phyloP scores from a whole-genome alignment of 2,113 vertebrate species.

The Mastomys natalensis region DNA sequence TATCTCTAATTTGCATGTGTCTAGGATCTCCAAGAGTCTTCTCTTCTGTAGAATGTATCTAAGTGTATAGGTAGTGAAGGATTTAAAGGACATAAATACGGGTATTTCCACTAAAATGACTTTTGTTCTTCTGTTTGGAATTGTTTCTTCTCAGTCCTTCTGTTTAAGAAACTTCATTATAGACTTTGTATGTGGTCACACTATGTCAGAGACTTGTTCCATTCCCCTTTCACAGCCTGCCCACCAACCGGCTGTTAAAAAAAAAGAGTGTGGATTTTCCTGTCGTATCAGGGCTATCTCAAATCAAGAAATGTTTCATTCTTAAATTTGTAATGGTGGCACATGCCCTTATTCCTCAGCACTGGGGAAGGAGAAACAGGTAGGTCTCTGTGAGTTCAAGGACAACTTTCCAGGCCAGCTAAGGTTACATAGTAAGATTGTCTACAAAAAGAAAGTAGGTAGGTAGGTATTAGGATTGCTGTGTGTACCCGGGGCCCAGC shows the following conservation, averaged over 20 bases:
- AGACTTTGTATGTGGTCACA: background rate
- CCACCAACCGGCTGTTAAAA: background rate
- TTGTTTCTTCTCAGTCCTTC: constrained; percentile 34
- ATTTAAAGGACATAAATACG: background rate
- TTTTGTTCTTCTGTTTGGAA: constrained; percentile 49
- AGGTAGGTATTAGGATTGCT: background rate
- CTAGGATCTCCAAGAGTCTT: constrained; percentile 18
- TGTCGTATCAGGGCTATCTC: background rate
- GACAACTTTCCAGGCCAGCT: background rate
- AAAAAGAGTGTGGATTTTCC: background rate
- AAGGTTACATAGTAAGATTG: background rate
- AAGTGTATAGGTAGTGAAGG: background rate
- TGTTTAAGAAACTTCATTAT: background rate
- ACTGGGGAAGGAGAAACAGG: background rate
- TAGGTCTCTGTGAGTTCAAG: background rate
- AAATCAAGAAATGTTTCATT: constrained; percentile 26
- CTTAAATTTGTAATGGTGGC: background rate
- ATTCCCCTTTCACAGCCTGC: background rate
- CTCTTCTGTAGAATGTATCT: background rate
- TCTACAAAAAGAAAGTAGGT: background rate
- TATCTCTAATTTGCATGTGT: constrained; percentile 36
- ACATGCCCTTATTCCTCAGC: background rate
- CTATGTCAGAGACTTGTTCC: background rate
- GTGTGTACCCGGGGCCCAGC: no score
- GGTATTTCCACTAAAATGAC: background rate